Conservation (phyloP, 35 echinoderm and acorn worm species). For the Heliocidaris erythrogramma region DNA sequence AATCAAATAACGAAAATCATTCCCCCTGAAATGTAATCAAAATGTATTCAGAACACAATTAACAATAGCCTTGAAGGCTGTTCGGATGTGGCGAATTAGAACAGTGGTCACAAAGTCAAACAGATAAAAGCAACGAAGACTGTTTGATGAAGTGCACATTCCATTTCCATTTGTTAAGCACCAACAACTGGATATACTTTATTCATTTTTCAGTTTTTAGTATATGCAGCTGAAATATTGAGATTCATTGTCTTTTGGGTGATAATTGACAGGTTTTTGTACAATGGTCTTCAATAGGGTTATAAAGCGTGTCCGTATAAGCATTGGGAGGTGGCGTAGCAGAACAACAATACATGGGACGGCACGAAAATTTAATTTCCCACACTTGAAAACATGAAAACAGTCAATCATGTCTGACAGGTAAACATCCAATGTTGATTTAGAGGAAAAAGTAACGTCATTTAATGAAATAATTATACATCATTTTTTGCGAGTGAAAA, state of each 20-base stretch:
- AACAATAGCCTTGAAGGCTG: too few species aligned
- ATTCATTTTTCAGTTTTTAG: not conserved
- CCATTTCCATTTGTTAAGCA: conserved; percentile 1
- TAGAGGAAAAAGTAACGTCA: too few species aligned
- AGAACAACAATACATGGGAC: not conserved
- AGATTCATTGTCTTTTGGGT: not conserved
- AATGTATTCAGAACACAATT: too few species aligned
- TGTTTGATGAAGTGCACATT: not conserved
- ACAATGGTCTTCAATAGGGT: not conserved
- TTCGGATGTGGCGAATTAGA: too few species aligned
- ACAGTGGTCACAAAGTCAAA: too few species aligned
- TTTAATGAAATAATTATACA: too few species aligned
- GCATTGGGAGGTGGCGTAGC: not conserved
- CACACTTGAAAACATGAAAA: not conserved
- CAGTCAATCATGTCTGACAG: not conserved
- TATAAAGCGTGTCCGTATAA: not conserved
- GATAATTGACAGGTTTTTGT: not conserved
- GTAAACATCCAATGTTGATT: not conserved
- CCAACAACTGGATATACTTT: not conserved
- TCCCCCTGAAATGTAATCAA: too few species aligned
- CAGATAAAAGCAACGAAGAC: not conserved
- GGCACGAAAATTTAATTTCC: not conserved
- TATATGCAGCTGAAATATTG: not conserved
- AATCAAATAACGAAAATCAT: too few species aligned
- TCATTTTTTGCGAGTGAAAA: too few species aligned